Percentiles rank a stretch among this genome's conserved stretches.
Conservation (phyloP, 1,140 invertebrate species). For the Zeugodacus cucurbitae region DNA sequence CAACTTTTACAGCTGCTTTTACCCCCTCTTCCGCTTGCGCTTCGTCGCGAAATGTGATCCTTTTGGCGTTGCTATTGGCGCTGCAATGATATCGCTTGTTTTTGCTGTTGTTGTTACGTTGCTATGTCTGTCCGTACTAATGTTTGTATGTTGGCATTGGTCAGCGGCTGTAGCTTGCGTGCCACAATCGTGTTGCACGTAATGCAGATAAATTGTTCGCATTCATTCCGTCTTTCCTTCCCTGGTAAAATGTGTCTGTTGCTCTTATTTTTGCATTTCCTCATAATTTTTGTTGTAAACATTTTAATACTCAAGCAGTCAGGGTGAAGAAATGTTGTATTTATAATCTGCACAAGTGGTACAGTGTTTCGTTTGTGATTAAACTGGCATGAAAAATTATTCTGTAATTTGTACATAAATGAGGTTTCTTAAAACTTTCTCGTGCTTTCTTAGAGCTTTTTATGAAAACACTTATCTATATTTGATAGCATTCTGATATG, state of each 20-base stretch:
- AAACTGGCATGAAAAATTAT: neutral
- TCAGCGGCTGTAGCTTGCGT: conserved; percentile 4
- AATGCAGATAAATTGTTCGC: conserved; percentile 39
- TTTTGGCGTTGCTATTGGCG: conserved; percentile 21
- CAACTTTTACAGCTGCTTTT: conserved; percentile 24
- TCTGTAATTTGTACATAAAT: neutral
- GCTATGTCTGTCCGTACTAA: neutral
- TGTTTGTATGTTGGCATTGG: neutral
- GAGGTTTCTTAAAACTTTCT: too few species aligned
- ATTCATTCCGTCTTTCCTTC: conserved; percentile 11
- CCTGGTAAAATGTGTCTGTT: neutral
- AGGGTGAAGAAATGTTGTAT: neutral
- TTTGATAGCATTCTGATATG: too few species aligned
- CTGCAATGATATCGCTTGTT: conserved; percentile 5
- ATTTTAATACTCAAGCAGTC: neutral
- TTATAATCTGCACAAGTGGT: neutral
- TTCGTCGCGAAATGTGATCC: conserved; percentile 17
- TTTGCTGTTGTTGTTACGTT: neutral
- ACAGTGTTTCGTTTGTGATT: neutral
- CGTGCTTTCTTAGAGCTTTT: too few species aligned
- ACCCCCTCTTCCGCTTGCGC: neutral
- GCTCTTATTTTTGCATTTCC: conserved; percentile 35
- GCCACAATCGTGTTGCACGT: conserved; percentile 37
- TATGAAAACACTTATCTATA: too few species aligned
- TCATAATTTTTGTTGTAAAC: conserved; percentile 29